phyloP scores from a whole-genome alignment of 2,888 invertebrate species.

The Synanthedon vespiformis region DNA sequence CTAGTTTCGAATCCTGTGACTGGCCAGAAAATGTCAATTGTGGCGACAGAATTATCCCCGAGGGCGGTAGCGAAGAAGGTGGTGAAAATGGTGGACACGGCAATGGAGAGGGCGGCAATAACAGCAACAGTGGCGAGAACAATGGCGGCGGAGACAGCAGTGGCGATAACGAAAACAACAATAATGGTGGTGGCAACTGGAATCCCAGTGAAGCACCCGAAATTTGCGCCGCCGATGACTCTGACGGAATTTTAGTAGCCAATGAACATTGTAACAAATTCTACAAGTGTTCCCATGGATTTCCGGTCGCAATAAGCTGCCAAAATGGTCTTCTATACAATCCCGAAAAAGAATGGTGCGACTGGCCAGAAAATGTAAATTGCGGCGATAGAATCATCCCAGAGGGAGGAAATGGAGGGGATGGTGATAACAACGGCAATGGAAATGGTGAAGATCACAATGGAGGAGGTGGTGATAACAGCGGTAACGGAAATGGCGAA shows the following conservation, averaged over 20 bases:
- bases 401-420: slow-evolving; percentile 1
- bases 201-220: slow-evolving; percentile 19
- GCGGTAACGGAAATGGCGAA: slow-evolving; percentile 8
- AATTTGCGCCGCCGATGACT: slow-evolving; percentile 18
- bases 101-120: not conserved
- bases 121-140: slow-evolving; percentile 1
- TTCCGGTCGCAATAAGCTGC: slow-evolving; percentile 15
- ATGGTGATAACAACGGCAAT: not conserved
- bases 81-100: not conserved
- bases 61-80: not conserved
- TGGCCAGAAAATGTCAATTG: slow-evolving; percentile 19
- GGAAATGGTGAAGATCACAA: not conserved
- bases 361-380: slow-evolving; percentile 21
- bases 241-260: slow-evolving; percentile 18
- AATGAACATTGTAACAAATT: slow-evolving; percentile 28
- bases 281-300: slow-evolving; percentile 20
- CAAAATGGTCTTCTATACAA: slow-evolving; percentile 15
- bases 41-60: slow-evolving; percentile 14
- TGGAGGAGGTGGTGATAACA: slow-evolving; percentile 8
- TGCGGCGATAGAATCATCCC: slow-evolving; percentile 17
- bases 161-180: slow-evolving; percentile 1
- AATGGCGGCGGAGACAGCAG: slow-evolving; percentile 5
- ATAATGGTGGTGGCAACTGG: slow-evolving; percentile 9
- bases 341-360: slow-evolving; percentile 16
- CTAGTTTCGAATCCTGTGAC: slow-evolving; percentile 17